Base-by-base conservation (phyloP, 2,113 vertebrate genomes). In the Eretmochelys imbricata region DNA sequence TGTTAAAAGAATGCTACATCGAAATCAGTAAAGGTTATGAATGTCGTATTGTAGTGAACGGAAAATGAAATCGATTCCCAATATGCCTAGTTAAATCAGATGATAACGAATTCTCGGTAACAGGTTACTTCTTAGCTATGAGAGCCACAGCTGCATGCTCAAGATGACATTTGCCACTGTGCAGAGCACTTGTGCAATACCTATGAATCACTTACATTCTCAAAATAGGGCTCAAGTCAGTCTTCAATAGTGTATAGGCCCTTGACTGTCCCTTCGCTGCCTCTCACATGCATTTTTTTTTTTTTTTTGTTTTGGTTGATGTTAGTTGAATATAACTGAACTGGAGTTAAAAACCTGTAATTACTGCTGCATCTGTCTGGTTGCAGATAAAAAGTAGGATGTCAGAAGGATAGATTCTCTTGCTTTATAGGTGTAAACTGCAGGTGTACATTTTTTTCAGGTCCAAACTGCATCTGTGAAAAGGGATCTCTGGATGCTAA, bases 181-280 rank as follows among this genome's bases (percentile, higher is more conserved):
- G 35, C 35, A 38, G 10, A 22, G 6, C 8, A 82, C 19, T 22
- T 6, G 1, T 4, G 49, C 25, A 24, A 65, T 89, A 81, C 16
- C 8, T 31, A 7, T 2, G 1, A 83, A 1, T 13, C 14, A 80
- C 9, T 25, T 85, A 22, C 91, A 76, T 5, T 59, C n/a, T 80
- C 10, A 80, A 0, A 65, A 51, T 49, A 20, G 14, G 25, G 83
- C 65, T n/a, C 35, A 1, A 2, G 2, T 5, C 59, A 2, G 2
- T 81, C 1, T 2, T 82, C 13, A 85, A 83, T 69, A 2, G 16
- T 82, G 1, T 0, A 84, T 76, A 76, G 25, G 1, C 3, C 20
- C 20, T 83, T 10, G 13, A 54, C 27, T 4, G 4, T 84, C 72
- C 46, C 87, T 51, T 29, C 12, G 35, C n/a, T 57, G 38, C 25